Evolutionary conservation across 2,888 invertebrate genomes (phyloP).

Genomic region (Apeira syringaria): DNA sequence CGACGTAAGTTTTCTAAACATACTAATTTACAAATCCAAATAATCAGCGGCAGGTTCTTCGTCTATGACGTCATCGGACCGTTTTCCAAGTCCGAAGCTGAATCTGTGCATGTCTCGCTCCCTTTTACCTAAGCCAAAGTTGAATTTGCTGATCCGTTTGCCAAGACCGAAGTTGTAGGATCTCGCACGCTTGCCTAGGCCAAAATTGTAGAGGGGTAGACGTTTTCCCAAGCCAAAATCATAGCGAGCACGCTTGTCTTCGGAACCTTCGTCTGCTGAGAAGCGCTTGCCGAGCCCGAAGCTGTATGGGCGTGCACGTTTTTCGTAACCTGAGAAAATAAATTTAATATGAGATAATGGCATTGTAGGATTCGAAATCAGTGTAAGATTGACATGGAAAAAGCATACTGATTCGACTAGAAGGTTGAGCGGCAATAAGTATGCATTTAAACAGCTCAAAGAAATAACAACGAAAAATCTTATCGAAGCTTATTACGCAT

Average conservation of each 20-base stretch:
- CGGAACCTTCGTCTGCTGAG: slow-evolving; percentile 53
- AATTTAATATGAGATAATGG: too few relatives aligned
- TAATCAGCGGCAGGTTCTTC: slow-evolving; percentile 56
- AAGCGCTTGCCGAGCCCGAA: slow-evolving; percentile 88
- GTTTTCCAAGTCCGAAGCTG: slow-evolving; percentile 83
- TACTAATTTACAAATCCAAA: slow-evolving; percentile 55
- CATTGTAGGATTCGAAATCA: too few relatives aligned
- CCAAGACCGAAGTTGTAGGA: slow-evolving; percentile 83
- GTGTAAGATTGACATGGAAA: too few relatives aligned
- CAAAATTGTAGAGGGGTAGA: slow-evolving; percentile 74
- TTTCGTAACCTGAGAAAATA: slow-evolving; percentile 61
- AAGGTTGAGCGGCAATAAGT: too few relatives aligned
- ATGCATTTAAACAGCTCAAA: too few relatives aligned
- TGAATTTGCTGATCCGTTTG: slow-evolving; percentile 79
- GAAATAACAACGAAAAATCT: too few relatives aligned
- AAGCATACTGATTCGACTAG: too few relatives aligned
- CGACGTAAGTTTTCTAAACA: slow-evolving; percentile 43
- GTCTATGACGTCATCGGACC: slow-evolving; percentile 56
- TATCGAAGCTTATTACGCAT: too few relatives aligned
- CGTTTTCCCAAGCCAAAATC: slow-evolving; percentile 76
- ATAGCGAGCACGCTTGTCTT: slow-evolving; percentile 70
- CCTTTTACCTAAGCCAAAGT: slow-evolving; percentile 83
- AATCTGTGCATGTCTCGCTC: slow-evolving; percentile 77
- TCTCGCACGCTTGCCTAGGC: slow-evolving; percentile 73
- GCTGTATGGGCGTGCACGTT: slow-evolving; percentile 86